Conservation (phyloP, 1,140 invertebrate genomes). For the Rhopalosiphum padi region DNA sequence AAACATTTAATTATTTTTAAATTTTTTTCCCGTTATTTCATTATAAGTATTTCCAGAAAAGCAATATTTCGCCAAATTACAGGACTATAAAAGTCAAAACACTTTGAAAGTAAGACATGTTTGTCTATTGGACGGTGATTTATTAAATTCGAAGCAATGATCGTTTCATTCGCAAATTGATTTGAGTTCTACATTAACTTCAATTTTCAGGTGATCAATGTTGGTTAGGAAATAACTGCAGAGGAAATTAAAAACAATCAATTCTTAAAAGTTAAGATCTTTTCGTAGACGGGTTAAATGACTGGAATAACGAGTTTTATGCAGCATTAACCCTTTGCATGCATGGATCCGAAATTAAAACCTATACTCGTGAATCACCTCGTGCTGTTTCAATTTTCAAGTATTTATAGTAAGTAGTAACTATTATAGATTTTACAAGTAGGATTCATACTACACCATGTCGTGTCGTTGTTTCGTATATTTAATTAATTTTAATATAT, state of each 20-base stretch:
- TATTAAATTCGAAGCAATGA: background rate
- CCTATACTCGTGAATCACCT: background rate
- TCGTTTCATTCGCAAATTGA: too few species aligned
- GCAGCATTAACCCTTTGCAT: background rate
- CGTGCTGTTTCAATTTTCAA: too few species aligned
- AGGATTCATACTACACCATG: too few species aligned
- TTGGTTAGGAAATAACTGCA: background rate
- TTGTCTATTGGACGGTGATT: background rate
- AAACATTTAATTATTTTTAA: background rate
- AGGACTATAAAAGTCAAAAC: background rate
- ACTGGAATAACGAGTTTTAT: background rate
- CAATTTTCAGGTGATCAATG: background rate
- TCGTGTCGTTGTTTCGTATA: too few species aligned
- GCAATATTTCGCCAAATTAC: too few species aligned
- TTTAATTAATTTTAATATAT: too few species aligned
- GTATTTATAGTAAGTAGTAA: too few species aligned
- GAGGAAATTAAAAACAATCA: background rate
- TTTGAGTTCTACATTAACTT: background rate
- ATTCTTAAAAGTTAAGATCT: background rate
- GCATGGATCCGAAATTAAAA: too few species aligned
- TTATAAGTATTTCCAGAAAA: background rate
- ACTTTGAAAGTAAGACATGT: background rate
- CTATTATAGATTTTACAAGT: too few species aligned
- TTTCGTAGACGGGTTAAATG: background rate
- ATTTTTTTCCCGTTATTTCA: background rate